Conservation (phyloP, 1,140 invertebrate species). For the silkworm (Bombyx mori) region DNA sequence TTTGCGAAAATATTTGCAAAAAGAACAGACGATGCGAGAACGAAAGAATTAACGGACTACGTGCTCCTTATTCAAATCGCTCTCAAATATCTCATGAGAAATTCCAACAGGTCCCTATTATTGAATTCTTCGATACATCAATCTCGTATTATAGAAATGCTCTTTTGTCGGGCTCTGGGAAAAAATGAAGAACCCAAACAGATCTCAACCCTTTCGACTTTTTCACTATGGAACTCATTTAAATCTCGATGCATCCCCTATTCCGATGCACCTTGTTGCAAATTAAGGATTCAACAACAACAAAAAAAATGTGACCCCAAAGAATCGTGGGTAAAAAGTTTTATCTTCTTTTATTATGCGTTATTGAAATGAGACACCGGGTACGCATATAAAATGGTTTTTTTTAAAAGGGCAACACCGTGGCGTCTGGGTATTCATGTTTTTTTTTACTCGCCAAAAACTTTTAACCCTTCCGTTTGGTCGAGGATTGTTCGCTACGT, state of each 20-base stretch:
- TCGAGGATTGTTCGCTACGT: constrained; percentile 47
- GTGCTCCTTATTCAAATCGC: no score
- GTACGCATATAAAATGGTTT: constrained; percentile 61
- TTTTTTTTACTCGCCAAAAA: constrained; percentile 39
- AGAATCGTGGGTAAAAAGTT: constrained; percentile 64
- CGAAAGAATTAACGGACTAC: no score
- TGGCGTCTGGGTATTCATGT: constrained; percentile 24
- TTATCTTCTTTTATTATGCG: constrained; percentile 58
- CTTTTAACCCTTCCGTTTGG: constrained; percentile 30
- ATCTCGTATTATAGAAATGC: background rate
- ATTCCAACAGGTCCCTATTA: background rate
- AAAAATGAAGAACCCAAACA: constrained; percentile 32
- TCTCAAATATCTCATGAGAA: no score
- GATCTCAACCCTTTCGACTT: constrained; percentile 38
- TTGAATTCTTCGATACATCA: constrained; percentile 5
- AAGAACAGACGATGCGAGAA: no score
- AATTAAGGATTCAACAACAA: constrained; percentile 61
- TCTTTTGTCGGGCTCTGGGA: constrained; percentile 51
- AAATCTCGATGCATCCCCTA: constrained; percentile 47
- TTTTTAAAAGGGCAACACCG: constrained; percentile 57
- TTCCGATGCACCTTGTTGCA: constrained; percentile 66
- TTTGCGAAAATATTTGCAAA: no score
- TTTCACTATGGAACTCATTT: constrained; percentile 61
- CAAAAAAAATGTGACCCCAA: constrained; percentile 65
- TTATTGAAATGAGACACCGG: constrained; percentile 68